Evolutionary conservation across 2,888 invertebrate genomes (phyloP), one percentile per base, ranked within the genome.

Genomic region (Meteorus colon): DNA sequence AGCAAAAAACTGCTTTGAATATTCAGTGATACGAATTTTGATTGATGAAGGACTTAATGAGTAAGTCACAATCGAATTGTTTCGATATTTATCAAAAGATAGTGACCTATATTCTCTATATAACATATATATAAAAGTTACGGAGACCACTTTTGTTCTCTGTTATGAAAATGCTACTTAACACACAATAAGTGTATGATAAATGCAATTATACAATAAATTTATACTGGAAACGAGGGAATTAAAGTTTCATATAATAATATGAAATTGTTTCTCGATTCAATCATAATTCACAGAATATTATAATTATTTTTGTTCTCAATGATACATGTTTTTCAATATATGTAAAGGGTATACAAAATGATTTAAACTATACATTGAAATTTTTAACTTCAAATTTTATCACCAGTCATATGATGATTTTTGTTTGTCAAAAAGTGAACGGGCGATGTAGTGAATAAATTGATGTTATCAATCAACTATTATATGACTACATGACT

Each of bases 321-420:
- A 48, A 24, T 55, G 19, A 55, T 55, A 55, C 55, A 55, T 19
- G 55, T 55, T n/a, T 55, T n/a, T 24, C n/a, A 19, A 55, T 55
- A 48, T 48, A 55, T 55, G 55, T 19, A 55, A 6, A 55, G 19
- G 19, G 55, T 19, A 24, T 55, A 55, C 55, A 55, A 55, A 55
- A 55, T n/a, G 8, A 19, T n/a, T 55, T 19, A 10, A 55, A 19
- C n/a, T 16, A n/a, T 48, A n/a, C 2, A 48, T 48, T 27, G 60
- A 62, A 27, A 5, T 27, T 16, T 4, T 59, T 59, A 12, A 8
- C 12, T 24, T 16, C 19, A 14, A n/a, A 16, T 59, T 16, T 31
- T 3, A 62, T 62, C 27, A 31, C 19, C 31, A 62, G 31, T 62
- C 31, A 29, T 19, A 62, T 16, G 27, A 31, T n/a, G 16, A 63